Evolutionary conservation across 1,140 invertebrate genomes (phyloP), one percentile per base, ranked within the genome.

Genomic region (Pissodes strobi): DNA sequence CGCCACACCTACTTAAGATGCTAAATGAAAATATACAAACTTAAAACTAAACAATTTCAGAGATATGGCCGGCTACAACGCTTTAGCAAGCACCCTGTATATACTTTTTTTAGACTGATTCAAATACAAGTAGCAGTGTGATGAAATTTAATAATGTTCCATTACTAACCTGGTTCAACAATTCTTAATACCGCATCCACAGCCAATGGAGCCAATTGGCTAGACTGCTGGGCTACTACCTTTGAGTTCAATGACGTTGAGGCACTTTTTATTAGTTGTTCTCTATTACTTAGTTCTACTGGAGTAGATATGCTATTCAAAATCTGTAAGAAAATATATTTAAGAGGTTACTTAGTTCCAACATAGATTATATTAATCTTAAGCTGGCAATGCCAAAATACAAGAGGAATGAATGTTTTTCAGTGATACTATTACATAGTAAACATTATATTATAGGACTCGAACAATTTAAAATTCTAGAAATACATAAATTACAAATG

Each of bases 161-260:
- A 4, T 8, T 39, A 48, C 37, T 53, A 58, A 73, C 73, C 72
- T 57, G 81, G 80, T 62, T 83, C 80, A 0, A 79, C 77, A 67
- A 99, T 91, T 80, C 91, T 91, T 45, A 98, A 83, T 30, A 99
- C 95, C 64, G 97, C 96, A 79, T 99, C 90, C 0, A 99, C 98
- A 68, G 98, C 97, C 72, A 99, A 89, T 17, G 97, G 96, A 17
- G 96, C 95, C 62, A 99, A 80, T 39, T 95, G 84, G 75, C 88
- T 92, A 2, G 95, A 97, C 77, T 99, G 94, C 82, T 99, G 97
- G 1, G 94, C 98, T 0, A 99, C 97, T 49, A 99, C 95, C 84
- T 99, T 99, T 0, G 97, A 99, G 80, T 98, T 99, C 1, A 99
- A 82, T 6, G 97, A 94, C 19, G 98, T 99, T 6, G 94, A 93